Base-by-base conservation (phyloP, 1,140 invertebrate species). In the Drepana arcuata region DNA sequence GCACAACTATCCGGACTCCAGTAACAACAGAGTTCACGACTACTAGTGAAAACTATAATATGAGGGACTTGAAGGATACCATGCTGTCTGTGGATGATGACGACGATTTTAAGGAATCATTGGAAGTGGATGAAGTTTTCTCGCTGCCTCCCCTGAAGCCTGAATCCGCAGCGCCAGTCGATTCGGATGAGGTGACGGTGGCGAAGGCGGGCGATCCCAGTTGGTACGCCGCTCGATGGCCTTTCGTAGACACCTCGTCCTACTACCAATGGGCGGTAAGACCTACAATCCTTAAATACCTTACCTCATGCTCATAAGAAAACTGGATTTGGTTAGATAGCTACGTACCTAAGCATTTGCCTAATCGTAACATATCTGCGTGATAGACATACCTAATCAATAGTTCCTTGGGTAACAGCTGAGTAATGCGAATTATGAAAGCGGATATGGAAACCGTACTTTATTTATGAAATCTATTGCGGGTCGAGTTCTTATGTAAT, bases 211-310 rank as follows among this genome's bases (percentile, higher is more conserved):
- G 61, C 10, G 65, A 60, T 16, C 34, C 40, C 14, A 50, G 51
- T 14, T 77, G 70, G 72, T 78, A 81, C 52, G 72, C 68, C 27
- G 71, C 72, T 2, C 64, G 69, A 12, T 89, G 88, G 88, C 85
- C 88, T 23, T 89, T 88, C 54, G 82, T 86, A 25, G 86, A 89
- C 64, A 81, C 86, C n/a, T 87, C 87, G 2, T 86, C 87, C 16
- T 87, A 87, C 54, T 86, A 88, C 50, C 87, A 87, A 62, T 89
- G 87, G 88, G 85, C 86, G 67, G 88, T 89, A 59, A 86, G 85
- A 60, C 40, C 29, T 36, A 11, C 30, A 28, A 15, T 16, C n/a
- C 14, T 25, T 46, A 30, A n/a, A 4, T 27, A 16, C 23, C 32
- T 43, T 43, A 41, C 32, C 14, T 29, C 37, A 38, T 41, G n/a